Percentiles rank a stretch among this genome's conserved stretches.
phyloP scores from a whole-genome alignment of 1,140 invertebrate species.

The Diorhabda sublineata region DNA sequence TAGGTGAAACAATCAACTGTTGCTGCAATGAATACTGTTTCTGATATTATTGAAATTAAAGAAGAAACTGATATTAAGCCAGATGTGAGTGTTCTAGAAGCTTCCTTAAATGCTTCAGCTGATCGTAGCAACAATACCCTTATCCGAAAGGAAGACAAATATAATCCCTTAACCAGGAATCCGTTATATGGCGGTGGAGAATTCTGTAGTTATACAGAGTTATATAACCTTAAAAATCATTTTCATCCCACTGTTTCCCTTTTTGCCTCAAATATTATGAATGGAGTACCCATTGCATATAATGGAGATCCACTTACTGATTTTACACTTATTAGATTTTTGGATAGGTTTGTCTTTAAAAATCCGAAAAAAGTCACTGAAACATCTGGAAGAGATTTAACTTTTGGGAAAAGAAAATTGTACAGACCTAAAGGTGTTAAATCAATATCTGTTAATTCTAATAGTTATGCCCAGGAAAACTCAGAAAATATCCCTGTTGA shows the following conservation, averaged over 20 bases:
- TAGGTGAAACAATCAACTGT: not conserved
- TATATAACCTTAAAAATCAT: conserved; percentile 66
- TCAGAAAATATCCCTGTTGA: conserved; percentile 72
- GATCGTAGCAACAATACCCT: conserved; percentile 29
- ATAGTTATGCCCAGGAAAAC: conserved; percentile 65
- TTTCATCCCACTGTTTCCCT: conserved; percentile 89
- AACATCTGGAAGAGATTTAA: conserved; percentile 51
- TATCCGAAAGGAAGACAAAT: conserved; percentile 45
- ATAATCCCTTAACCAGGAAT: conserved; percentile 75
- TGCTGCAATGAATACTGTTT: not conserved
- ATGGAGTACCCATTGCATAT: conserved; percentile 73
- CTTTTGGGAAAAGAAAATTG: conserved; percentile 57
- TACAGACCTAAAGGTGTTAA: conserved; percentile 60
- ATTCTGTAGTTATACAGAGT: conserved; percentile 65
- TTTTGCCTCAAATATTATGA: conserved; percentile 79
- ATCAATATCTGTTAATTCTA: conserved; percentile 62
- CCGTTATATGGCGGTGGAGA: conserved; percentile 77
- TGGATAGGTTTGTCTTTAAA: conserved; percentile 82
- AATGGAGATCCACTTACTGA: conserved; percentile 90
- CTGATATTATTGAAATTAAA: conserved; percentile 25
- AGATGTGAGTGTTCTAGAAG: conserved; percentile 17
- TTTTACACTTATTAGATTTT: conserved; percentile 72
- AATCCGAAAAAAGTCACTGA: conserved; percentile 80
- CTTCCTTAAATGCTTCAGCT: conserved; percentile 19
- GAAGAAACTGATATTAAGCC: conserved; percentile 30